These are phyloP conservation scores for Trichomycterus rosablanca DNA, from an alignment of 2,113 vertebrate genomes.

Conservation along the genomic window DNA sequence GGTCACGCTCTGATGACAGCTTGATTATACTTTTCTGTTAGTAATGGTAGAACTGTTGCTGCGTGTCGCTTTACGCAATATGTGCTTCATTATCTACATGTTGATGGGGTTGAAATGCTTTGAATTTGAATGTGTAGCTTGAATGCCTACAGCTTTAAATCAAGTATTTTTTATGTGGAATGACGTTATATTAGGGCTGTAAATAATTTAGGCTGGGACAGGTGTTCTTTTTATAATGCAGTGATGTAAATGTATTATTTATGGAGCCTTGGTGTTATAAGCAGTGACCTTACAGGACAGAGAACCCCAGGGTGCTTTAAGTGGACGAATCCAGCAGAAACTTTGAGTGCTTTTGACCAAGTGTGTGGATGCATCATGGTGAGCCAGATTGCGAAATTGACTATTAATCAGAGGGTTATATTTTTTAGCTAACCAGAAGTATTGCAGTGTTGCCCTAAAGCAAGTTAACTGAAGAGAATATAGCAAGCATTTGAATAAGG, in stretches of 20 bases:
- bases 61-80: background rate
- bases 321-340: background rate
- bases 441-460: slow-evolving; percentile 13
- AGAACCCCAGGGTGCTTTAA: slow-evolving; percentile 8
- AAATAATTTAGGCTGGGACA: too few species aligned
- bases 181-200: too few species aligned
- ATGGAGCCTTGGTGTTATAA: too few species aligned
- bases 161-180: too few species aligned
- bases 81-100: too few species aligned
- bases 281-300: slow-evolving; percentile 10
- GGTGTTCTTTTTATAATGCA: too few species aligned
- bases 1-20: slow-evolving; percentile 1
- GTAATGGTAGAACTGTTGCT: background rate
- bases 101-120: too few species aligned
- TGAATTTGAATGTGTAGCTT: too few species aligned
- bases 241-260: too few species aligned
- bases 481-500: slow-evolving; percentile 7
- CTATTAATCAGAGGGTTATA: slow-evolving; percentile 29
- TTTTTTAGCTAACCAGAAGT: slow-evolving; percentile 17
- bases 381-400: slow-evolving; percentile 32
- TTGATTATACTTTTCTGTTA: background rate
- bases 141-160: too few species aligned
- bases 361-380: slow-evolving; percentile 33
- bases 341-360: slow-evolving; percentile 38
- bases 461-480: background rate